Percentiles rank a stretch among this genome's conserved stretches.
phyloP scores from a whole-genome alignment of 1,140 invertebrate species.

The Periplaneta americana region DNA sequence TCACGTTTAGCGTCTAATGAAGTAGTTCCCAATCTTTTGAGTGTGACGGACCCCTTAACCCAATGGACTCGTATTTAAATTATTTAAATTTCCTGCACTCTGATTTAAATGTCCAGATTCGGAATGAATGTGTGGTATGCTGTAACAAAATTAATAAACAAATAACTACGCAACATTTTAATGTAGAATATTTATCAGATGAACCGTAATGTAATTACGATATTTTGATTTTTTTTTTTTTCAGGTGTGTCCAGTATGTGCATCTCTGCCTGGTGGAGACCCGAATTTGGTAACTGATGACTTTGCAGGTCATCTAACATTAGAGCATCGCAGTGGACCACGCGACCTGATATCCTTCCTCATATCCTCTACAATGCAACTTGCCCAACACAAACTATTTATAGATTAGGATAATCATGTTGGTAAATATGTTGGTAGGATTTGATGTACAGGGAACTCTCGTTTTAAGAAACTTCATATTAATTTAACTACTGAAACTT shows the following conservation, averaged over 20 bases:
- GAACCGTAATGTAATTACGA: not conserved
- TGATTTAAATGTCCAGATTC: too few relatives aligned
- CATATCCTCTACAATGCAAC: constrained; percentile 52
- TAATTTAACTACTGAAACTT: too few relatives aligned
- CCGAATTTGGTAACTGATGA: constrained; percentile 97
- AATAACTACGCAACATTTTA: too few relatives aligned
- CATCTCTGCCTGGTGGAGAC: constrained; percentile 90
- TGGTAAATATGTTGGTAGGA: not conserved
- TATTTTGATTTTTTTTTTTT: constrained; percentile 19
- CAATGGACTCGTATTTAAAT: too few relatives aligned
- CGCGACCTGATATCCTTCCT: constrained; percentile 83
- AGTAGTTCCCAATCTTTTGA: too few relatives aligned
- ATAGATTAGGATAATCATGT: not conserved
- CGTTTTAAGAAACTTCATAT: not conserved
- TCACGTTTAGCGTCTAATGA: too few relatives aligned
- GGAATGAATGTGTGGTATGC: too few relatives aligned
- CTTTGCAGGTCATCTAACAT: constrained; percentile 90
- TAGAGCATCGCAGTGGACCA: constrained; percentile 86
- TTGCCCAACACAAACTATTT: constrained; percentile 20
- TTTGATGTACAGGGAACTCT: not conserved
- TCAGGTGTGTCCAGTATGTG: constrained; percentile 93
- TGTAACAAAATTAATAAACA: too few relatives aligned
- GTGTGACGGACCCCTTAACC: too few relatives aligned
- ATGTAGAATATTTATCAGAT: not conserved
- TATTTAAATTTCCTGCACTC: too few relatives aligned